These are phyloP conservation scores for Popillia japonica DNA, from an alignment of 1,140 invertebrate species.

Conservation along the genomic window DNA sequence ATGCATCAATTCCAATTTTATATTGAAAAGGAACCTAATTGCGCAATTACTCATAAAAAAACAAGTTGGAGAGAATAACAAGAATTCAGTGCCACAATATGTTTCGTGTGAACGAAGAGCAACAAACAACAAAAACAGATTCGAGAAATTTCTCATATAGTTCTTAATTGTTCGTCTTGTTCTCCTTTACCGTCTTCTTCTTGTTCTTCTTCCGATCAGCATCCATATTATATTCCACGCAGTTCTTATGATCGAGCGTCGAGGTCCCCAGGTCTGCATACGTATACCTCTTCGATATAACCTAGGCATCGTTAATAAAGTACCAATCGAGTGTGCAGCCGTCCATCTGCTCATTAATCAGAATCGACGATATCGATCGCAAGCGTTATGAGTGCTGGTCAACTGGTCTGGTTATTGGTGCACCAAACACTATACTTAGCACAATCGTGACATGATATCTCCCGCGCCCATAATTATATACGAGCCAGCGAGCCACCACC, in stretches of 20 bases:
- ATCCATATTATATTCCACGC: conserved; percentile 38
- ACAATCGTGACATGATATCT: conserved; percentile 60
- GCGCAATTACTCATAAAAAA: too few species aligned
- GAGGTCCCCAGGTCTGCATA: conserved; percentile 14
- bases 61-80: too few species aligned
- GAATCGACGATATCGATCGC: conserved; percentile 41
- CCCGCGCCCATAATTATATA: conserved; percentile 52
- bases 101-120: too few species aligned
- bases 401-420: conserved; percentile 56
- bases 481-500: conserved; percentile 41
- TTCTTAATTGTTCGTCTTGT: too few species aligned
- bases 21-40: too few species aligned
- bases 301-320: conserved; percentile 56
- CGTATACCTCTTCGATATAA: background rate
- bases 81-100: too few species aligned
- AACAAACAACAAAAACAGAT: too few species aligned
- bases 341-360: conserved; percentile 45
- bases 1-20: too few species aligned
- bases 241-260: background rate
- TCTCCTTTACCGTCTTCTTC: background rate
- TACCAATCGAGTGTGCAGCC: conserved; percentile 53
- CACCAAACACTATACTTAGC: conserved; percentile 60
- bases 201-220: conserved; percentile 26
- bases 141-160: too few species aligned
- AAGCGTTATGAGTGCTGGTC: conserved; percentile 47